Percentiles rank a stretch among this genome's conserved stretches.
Evolutionary conservation across 2,113 vertebrate genomes (phyloP).

Genomic region (Xenus cinereus): DNA sequence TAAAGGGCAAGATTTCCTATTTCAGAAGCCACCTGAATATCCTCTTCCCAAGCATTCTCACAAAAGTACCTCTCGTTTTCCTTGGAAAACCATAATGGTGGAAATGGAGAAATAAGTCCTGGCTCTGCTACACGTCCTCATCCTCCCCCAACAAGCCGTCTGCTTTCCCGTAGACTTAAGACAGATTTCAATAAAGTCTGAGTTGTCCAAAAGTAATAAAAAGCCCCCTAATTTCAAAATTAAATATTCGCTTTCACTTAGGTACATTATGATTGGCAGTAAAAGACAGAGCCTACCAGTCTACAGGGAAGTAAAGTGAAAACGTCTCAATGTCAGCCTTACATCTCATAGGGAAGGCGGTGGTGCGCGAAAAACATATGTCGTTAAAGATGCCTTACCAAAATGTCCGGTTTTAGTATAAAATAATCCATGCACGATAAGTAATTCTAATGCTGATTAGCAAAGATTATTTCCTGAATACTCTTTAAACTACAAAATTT

Average conservation of each 20-base stretch:
- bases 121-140: background rate
- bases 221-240: background rate
- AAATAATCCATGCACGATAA: conserved; percentile 51
- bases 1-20: conserved; percentile 16
- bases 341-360: conserved; percentile 38
- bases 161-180: background rate
- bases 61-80: background rate
- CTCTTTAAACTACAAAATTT: conserved; percentile 55
- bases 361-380: conserved; percentile 5
- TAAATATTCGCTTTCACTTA: background rate
- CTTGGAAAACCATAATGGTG: conserved; percentile 35
- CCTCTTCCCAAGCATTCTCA: background rate
- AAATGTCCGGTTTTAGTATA: conserved; percentile 40
- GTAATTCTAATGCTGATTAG: conserved; percentile 56
- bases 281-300: background rate
- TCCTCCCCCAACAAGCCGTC: background rate
- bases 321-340: conserved; percentile 3
- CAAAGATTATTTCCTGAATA: conserved; percentile 48
- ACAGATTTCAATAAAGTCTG: background rate
- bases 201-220: conserved; percentile 34
- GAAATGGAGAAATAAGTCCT: background rate
- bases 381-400: conserved; percentile 41
- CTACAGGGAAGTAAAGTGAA: conserved; percentile 11
- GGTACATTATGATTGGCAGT: background rate
- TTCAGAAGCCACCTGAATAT: conserved; percentile 10